These are phyloP conservation scores for Streptopelia turtur DNA, from an alignment of 2,797 vertebrate genomes.

Conservation along the genomic window DNA sequence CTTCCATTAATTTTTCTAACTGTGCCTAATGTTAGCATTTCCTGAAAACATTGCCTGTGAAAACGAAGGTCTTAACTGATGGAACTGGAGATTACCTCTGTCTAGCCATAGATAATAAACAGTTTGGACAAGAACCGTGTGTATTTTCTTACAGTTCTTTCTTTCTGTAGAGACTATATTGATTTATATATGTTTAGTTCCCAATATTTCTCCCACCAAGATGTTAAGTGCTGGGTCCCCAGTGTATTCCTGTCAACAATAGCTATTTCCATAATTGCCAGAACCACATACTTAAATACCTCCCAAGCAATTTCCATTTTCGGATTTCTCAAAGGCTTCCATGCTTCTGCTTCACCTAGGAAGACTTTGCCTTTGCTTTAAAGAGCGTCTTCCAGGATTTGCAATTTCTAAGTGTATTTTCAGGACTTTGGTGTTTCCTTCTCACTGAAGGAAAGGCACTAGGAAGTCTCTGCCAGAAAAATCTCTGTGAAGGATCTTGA, in stretches of 20 bases:
- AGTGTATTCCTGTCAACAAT: background rate
- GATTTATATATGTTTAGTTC: slow-evolving; percentile 17
- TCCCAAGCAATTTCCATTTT: background rate
- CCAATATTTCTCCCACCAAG: background rate
- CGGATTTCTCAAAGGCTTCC: background rate
- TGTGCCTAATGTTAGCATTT: background rate
- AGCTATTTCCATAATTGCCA: background rate
- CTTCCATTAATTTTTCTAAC: slow-evolving; percentile 3
- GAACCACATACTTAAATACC: background rate
- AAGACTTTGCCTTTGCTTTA: background rate
- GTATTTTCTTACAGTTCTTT: background rate
- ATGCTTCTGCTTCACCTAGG: background rate
- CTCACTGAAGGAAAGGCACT: background rate
- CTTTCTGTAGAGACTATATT: background rate
- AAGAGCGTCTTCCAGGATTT: background rate
- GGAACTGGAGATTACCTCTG: background rate
- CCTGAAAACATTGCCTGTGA: background rate
- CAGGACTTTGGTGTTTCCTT: background rate
- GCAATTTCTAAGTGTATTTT: background rate
- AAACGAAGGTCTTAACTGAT: background rate
- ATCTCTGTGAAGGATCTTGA: background rate
- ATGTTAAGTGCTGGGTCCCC: background rate
- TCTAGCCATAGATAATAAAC: background rate
- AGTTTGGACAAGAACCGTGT: background rate
- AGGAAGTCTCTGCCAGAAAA: background rate